phyloP scores from a whole-genome alignment of 1,140 invertebrate genomes.

The Archivesica marissinica region DNA sequence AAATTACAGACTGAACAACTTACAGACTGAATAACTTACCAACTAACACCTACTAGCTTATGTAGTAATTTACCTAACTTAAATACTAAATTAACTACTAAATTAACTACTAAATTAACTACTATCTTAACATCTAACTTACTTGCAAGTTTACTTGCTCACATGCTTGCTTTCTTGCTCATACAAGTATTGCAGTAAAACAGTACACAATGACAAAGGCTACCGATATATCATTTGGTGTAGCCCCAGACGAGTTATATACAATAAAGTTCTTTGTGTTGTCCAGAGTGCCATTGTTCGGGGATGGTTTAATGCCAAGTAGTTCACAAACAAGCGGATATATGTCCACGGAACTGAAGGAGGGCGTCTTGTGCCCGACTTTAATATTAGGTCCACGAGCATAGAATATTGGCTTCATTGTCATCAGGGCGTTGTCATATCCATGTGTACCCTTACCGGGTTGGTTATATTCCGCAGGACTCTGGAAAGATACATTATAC shows the following conservation, averaged over 20 bases:
- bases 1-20: too few relatives aligned
- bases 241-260: background rate
- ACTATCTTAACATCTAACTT: too few relatives aligned
- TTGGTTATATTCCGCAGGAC: background rate
- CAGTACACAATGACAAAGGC: background rate
- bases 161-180: too few relatives aligned
- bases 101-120: too few relatives aligned
- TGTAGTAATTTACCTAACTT: too few relatives aligned
- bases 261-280: constrained; percentile 34
- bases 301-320: constrained; percentile 76
- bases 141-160: too few relatives aligned
- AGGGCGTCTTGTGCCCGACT: constrained; percentile 84
- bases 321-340: constrained; percentile 88
- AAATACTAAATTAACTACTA: too few relatives aligned
- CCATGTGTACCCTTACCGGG: constrained; percentile 86
- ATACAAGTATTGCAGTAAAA: too few relatives aligned
- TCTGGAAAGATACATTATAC: background rate
- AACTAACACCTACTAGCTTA: too few relatives aligned
- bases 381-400: constrained; percentile 88
- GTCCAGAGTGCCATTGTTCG: constrained; percentile 74
- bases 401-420: constrained; percentile 89
- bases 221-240: background rate
- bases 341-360: constrained; percentile 88
- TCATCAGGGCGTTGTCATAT: constrained; percentile 86
- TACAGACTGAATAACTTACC: too few relatives aligned